Base-by-base conservation (phyloP, 2,113 vertebrate species). In the Serranochromis macrocephalus region DNA sequence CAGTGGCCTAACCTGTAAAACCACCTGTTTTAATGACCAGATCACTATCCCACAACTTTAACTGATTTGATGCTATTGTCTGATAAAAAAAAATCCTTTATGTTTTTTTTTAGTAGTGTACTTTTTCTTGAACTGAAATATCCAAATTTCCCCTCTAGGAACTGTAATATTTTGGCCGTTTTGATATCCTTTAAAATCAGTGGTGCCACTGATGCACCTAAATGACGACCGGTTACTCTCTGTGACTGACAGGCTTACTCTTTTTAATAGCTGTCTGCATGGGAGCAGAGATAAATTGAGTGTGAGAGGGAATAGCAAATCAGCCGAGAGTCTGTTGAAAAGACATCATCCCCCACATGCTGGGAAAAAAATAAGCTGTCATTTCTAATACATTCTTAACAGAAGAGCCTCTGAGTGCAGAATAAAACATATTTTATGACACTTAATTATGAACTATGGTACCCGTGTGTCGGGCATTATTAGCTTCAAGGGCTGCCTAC, bases 351-450 rank as follows among this genome's bases (percentile, higher is more conserved):
- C 40, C 58, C 81, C 14, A 82, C 78, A 81, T 55, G 53, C 71
- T 81, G 66, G 89, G 33, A 58, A 87, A 91, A 84, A 90, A 89
- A 84, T 53, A 55, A 82, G 10, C 81, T 83, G 58, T 78, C 85
- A 83, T 75, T 83, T 14, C 38, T 78, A 42, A 89, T 66, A 53
- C 11, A 82, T 24, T 8, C 29, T 83, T 85, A 71, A 54, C 40
- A 63, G 19, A 79, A 38, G 12, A 13, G 5, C 12, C 5, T 4
- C 26, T 7, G 6, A 79, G 24, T 55, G 80, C 36, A 66, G 33
- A 80, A 51, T 85, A 71, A 73, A 85, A 78, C 14, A 71, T 21
- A 83, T 57, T 79, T 92, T 31, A 80, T 82, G 53, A 79, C 45
- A 51, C 33, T 57, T 38, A 55, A 83, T 83, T 40, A 84, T 82